Evolutionary conservation across 2,888 invertebrate species (phyloP).

Genomic region (Lasioglossum morio): DNA sequence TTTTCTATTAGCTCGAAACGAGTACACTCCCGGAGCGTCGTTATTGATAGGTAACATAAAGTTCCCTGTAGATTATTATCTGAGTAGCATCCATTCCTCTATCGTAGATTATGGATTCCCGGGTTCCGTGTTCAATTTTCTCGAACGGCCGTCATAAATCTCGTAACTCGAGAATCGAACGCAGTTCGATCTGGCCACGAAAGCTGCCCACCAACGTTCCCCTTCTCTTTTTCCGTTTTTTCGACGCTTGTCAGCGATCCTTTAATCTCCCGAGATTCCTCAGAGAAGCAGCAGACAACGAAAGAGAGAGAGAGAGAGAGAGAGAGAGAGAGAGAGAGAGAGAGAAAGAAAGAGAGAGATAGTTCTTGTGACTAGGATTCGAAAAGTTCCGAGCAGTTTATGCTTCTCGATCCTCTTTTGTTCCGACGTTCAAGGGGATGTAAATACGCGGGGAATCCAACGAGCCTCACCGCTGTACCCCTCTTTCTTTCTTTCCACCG

Average conservation of each 20-base stretch:
- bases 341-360: neutral
- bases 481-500: neutral
- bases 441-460: conserved; percentile 3
- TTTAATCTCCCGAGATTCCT: conserved; percentile 17
- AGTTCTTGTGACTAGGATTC: neutral
- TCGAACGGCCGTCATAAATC: conserved; percentile 67
- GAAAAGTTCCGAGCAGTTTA: neutral
- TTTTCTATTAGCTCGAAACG: conserved; percentile 51
- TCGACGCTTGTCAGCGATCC: conserved; percentile 33
- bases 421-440: neutral
- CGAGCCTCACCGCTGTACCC: neutral
- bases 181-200: conserved; percentile 27
- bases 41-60: conserved; percentile 70
- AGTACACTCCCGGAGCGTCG: conserved; percentile 42
- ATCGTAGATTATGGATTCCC: conserved; percentile 68
- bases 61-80: conserved; percentile 69
- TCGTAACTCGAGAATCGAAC: conserved; percentile 63
- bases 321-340: neutral
- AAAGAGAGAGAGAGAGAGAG: neutral
- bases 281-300: neutral
- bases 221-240: conserved; percentile 17
- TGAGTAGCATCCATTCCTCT: conserved; percentile 64
- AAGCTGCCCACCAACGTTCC: conserved; percentile 22
- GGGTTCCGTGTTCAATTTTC: conserved; percentile 71
- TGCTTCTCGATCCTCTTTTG: neutral